Percentiles rank a stretch among this genome's conserved stretches.
These are phyloP conservation scores for Lacanobia oleracea DNA, from an alignment of 2,888 invertebrate genomes.

Conservation along the genomic window DNA sequence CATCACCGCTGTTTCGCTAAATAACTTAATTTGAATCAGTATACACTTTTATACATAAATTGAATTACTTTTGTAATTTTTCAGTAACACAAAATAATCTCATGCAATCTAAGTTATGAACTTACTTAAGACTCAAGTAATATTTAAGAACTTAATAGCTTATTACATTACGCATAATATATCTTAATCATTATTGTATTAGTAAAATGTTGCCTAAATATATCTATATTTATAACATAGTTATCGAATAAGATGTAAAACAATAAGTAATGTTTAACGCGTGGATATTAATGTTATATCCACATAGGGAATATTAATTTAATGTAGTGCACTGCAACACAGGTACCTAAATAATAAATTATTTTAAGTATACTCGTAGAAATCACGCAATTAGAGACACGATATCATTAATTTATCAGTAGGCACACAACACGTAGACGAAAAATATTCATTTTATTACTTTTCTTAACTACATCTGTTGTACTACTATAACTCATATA, in stretches of 20 bases:
- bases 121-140: constrained; percentile 32
- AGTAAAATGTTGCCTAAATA: constrained; percentile 66
- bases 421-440: constrained; percentile 65
- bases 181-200: constrained; percentile 54
- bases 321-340: constrained; percentile 70
- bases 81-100: constrained; percentile 27
- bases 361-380: constrained; percentile 55
- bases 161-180: constrained; percentile 37
- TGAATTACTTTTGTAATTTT: constrained; percentile 3
- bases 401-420: constrained; percentile 57
- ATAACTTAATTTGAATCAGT: not conserved
- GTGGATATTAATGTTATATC: constrained; percentile 46
- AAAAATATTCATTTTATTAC: constrained; percentile 51
- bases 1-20: not conserved
- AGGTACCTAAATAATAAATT: constrained; percentile 64
- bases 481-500: constrained; percentile 58
- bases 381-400: constrained; percentile 57
- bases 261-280: constrained; percentile 45
- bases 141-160: constrained; percentile 33
- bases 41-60: constrained; percentile 12
- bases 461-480: constrained; percentile 49
- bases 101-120: constrained; percentile 20
- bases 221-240: constrained; percentile 50
- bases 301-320: constrained; percentile 55
- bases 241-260: constrained; percentile 54